Evolutionary conservation across 2,888 invertebrate species (phyloP).

Genomic region (Aporophyla nigra): DNA sequence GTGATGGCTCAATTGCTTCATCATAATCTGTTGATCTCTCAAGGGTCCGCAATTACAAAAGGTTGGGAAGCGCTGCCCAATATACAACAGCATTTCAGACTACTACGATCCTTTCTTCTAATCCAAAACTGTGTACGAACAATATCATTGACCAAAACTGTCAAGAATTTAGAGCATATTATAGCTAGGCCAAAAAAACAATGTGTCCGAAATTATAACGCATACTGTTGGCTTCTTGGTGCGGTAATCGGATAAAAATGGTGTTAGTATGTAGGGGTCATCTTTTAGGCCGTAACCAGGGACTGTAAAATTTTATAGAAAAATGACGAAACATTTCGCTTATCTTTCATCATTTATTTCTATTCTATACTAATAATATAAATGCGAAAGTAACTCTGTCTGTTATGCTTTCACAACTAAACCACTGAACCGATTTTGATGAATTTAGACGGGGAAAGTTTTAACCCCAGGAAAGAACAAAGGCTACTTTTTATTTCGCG

Average conservation of each 20-base stretch:
- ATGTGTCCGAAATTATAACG: background rate
- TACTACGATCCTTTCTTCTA: background rate
- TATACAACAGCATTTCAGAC: background rate
- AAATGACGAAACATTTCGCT: background rate
- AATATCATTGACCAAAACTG: conserved; percentile 28
- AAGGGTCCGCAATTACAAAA: background rate
- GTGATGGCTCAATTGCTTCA: background rate
- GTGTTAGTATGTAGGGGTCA: background rate
- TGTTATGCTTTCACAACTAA: no score
- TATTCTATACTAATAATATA: background rate
- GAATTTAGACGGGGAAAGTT: no score
- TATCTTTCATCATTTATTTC: no score
- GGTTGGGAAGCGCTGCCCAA: background rate
- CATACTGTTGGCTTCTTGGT: conserved; percentile 17
- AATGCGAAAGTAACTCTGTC: no score
- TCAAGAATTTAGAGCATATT: background rate
- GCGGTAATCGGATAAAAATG: conserved; percentile 18
- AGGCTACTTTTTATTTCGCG: no score
- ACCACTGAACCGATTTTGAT: no score
- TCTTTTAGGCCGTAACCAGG: background rate
- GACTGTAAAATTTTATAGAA: background rate
- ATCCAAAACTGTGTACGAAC: background rate
- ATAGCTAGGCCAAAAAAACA: background rate
- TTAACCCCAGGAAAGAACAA: no score
- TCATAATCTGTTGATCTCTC: background rate